A percentile compares a stretch with the other conserved stretches of the same genome.
These are phyloP conservation scores for Strigamia transsilvanica DNA, from an alignment of 2,888 invertebrate genomes.

Conservation along the genomic window DNA sequence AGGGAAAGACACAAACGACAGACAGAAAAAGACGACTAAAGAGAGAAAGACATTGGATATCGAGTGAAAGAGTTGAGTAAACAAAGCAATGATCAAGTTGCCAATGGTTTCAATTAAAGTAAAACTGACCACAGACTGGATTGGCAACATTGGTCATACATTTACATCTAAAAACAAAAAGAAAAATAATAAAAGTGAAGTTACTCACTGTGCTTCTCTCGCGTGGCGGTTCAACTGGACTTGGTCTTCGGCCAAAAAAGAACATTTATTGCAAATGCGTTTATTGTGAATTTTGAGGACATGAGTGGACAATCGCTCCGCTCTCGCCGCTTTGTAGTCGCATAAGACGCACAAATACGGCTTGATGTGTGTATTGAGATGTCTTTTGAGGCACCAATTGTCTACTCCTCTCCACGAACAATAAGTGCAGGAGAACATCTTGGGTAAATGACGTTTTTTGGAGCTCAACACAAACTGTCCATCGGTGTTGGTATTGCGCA, in stretches of 20 bases:
- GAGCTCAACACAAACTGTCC: conserved; percentile 46
- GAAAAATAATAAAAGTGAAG: background rate
- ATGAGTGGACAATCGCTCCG: conserved; percentile 87
- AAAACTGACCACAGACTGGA: background rate
- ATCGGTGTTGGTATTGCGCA: conserved; percentile 48
- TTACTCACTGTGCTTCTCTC: conserved; percentile 66
- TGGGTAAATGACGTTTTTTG: conserved; percentile 69
- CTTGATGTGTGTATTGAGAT: conserved; percentile 91
- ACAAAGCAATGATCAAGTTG: conserved; percentile 18
- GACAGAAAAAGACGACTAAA: conserved; percentile 46
- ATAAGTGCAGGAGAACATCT: conserved; percentile 85
- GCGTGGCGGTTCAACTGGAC: conserved; percentile 79
- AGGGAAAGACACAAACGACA: conserved; percentile 36
- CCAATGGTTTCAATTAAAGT: background rate
- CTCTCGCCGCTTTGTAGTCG: conserved; percentile 92
- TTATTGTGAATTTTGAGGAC: conserved; percentile 92
- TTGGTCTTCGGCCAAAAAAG: conserved; percentile 84
- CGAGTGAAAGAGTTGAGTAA: conserved; percentile 36
- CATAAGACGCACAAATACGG: conserved; percentile 89
- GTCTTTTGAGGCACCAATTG: conserved; percentile 92
- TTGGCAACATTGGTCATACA: background rate
- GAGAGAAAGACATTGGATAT: conserved; percentile 50
- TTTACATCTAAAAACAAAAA: background rate
- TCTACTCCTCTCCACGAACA: conserved; percentile 93
- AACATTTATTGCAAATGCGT: conserved; percentile 87